Conservation (phyloP, 2,888 invertebrate genomes). For the Disparrhopalites patrizii region DNA sequence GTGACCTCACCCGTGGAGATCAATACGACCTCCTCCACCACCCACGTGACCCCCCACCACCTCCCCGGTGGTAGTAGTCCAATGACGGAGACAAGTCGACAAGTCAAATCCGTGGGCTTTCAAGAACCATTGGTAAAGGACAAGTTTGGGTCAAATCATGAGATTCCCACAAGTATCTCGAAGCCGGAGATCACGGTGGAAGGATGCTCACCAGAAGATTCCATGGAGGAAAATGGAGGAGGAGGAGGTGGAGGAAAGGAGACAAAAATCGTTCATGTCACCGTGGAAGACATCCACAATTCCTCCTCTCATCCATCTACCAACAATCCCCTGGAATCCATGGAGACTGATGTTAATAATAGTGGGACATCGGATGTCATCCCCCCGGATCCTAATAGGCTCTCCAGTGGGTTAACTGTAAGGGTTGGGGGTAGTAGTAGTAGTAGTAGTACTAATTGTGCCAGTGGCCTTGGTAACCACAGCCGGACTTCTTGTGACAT, state of each 20-base stretch:
- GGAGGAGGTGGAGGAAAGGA: background rate
- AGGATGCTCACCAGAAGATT: constrained; percentile 46
- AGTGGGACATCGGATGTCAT: background rate
- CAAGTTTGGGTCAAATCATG: background rate
- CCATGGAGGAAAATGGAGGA: constrained; percentile 21
- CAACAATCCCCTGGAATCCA: constrained; percentile 4
- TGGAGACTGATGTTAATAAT: constrained; percentile 33
- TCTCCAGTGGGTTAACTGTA: constrained; percentile 24
- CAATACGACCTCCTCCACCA: constrained; percentile 5
- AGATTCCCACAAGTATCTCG: constrained; percentile 5
- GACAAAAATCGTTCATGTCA: constrained; percentile 11
- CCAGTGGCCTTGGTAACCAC: constrained; percentile 9
- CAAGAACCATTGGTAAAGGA: constrained; percentile 44
- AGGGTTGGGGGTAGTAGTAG: constrained; percentile 20
- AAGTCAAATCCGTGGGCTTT: constrained; percentile 41
- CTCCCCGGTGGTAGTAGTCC: constrained; percentile 23
- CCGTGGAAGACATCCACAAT: constrained; percentile 12
- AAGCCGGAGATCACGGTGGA: constrained; percentile 48
- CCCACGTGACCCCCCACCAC: too few species aligned
- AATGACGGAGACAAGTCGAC: constrained; percentile 11
- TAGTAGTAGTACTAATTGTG: constrained; percentile 13
- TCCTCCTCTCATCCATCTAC: too few species aligned
- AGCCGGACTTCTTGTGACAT: constrained; percentile 12
- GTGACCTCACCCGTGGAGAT: constrained; percentile 28
- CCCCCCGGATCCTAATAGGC: constrained; percentile 10